Evolutionary conservation across 2,888 invertebrate species (phyloP).

Genomic region (Argynnis bischoffii): DNA sequence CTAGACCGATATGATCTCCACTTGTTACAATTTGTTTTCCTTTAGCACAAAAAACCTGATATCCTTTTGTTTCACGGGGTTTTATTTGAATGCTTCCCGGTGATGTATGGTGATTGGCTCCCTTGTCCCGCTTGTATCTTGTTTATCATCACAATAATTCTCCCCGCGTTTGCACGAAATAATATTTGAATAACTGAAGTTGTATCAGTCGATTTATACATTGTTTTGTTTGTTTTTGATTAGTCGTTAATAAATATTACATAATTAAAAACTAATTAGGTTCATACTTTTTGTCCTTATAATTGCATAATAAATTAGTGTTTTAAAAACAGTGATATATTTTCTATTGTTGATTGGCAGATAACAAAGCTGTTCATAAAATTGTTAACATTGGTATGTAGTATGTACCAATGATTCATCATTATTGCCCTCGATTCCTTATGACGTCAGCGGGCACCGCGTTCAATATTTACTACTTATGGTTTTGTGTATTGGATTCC

Average conservation of each 20-base stretch:
- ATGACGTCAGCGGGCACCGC: conserved; percentile 47
- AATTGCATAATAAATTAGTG: neutral
- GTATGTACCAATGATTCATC: conserved; percentile 63
- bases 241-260: too few relatives aligned
- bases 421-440: conserved; percentile 55
- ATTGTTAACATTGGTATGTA: conserved; percentile 54
- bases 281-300: conserved; percentile 26
- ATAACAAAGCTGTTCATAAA: conserved; percentile 67
- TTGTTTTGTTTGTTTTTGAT: conserved; percentile 65
- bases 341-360: conserved; percentile 68
- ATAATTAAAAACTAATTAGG: too few relatives aligned
- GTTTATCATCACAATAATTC: conserved; percentile 79
- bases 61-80: conserved; percentile 72
- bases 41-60: conserved; percentile 71
- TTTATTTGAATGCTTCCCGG: conserved; percentile 73
- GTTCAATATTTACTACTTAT: conserved; percentile 72
- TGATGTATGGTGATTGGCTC: conserved; percentile 82
- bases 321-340: conserved; percentile 51
- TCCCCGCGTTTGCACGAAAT: conserved; percentile 64
- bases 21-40: conserved; percentile 81
- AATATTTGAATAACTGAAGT: conserved; percentile 68
- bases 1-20: conserved; percentile 78
- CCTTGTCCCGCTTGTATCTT: conserved; percentile 77
- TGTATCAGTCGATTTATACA: conserved; percentile 60
- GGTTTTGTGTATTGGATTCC: conserved; percentile 44